These are phyloP conservation scores for Oenanthe melanoleuca DNA, from an alignment of 2,113 vertebrate genomes.

Conservation along the genomic window DNA sequence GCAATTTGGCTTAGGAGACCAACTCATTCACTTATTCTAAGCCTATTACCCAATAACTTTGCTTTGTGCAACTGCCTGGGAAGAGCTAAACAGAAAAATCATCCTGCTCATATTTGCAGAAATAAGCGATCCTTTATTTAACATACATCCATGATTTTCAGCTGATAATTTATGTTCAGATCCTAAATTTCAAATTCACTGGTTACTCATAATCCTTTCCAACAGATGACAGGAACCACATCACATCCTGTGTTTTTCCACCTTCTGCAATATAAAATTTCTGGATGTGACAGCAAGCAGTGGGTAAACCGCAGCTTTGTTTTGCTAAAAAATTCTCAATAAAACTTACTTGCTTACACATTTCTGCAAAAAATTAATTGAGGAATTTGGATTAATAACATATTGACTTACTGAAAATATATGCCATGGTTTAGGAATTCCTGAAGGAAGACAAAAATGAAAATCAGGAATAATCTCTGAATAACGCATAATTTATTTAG, in stretches of 20 bases:
- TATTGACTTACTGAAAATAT: background rate
- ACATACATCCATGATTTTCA: background rate
- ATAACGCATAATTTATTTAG: background rate
- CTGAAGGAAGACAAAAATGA: background rate
- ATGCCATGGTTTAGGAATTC: background rate
- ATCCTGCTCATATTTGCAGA: background rate
- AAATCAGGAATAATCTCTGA: background rate
- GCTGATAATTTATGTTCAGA: background rate
- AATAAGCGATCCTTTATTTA: background rate
- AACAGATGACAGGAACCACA: background rate
- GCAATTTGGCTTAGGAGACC: background rate
- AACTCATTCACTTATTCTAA: background rate
- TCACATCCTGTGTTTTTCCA: background rate
- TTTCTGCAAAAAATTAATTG: background rate
- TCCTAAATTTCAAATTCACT: background rate
- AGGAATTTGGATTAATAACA: background rate
- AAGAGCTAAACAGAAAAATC: background rate
- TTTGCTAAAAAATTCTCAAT: background rate
- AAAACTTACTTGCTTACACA: background rate
- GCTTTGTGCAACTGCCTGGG: background rate
- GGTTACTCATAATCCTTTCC: background rate
- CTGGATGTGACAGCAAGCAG: background rate
- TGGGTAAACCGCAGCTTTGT: background rate
- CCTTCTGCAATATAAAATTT: background rate
- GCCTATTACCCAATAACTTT: background rate